Evolutionary conservation across 2,888 invertebrate species (phyloP).

Genomic region (Galerucella calmariensis): DNA sequence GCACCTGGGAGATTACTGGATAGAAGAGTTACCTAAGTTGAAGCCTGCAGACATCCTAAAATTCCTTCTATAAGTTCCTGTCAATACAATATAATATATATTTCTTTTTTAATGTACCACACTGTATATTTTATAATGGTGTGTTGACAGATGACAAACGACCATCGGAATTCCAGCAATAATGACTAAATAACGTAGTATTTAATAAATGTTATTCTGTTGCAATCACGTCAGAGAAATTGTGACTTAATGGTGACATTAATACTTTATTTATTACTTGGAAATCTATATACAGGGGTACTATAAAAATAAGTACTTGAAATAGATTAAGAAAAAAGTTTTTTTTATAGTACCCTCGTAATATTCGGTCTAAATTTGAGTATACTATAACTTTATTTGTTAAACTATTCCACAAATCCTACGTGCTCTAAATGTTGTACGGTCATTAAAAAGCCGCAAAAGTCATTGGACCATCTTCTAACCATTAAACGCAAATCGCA

Average conservation of each 20-base stretch:
- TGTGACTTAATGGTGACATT: neutral
- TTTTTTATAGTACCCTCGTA: neutral
- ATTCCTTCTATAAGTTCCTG: too few species aligned
- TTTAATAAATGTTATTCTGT: conserved; percentile 6
- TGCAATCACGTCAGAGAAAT: neutral
- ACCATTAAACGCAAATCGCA: conserved; percentile 27
- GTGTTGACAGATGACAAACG: conserved; percentile 34
- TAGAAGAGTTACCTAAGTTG: too few species aligned
- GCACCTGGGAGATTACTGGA: too few species aligned
- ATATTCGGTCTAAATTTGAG: neutral
- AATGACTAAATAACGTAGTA: conserved; percentile 27
- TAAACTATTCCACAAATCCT: neutral
- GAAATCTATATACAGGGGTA: neutral
- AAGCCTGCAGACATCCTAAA: too few species aligned
- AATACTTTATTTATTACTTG: neutral
- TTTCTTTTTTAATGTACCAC: too few species aligned
- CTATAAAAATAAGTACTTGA: neutral
- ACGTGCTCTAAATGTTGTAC: conserved; percentile 54
- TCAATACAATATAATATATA: too few species aligned
- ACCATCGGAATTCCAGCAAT: conserved; percentile 29
- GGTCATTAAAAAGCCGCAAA: conserved; percentile 53
- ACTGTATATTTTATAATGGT: conserved; percentile 24
- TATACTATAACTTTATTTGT: neutral
- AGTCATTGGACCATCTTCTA: conserved; percentile 46
- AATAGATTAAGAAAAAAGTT: neutral